Base-by-base conservation (phyloP, 2,797 vertebrate genomes). In the Sebastes ruberrimus region DNA sequence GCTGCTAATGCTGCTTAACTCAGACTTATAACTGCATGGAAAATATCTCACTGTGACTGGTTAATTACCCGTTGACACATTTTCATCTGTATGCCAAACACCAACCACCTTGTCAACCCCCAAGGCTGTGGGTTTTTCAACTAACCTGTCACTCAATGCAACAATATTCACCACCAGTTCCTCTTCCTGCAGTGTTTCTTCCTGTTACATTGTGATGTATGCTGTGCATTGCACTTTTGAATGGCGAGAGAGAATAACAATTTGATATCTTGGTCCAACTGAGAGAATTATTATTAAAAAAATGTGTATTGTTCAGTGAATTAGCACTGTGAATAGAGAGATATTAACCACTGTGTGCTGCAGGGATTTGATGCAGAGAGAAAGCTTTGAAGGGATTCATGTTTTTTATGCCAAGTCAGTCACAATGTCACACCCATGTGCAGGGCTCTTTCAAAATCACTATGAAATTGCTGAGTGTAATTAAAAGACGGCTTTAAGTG, bases 1-100 rank as follows among this genome's bases (percentile, higher is more conserved):
- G 97, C 96, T 97, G 97, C 96, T 89, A 83, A 91, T 87, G 85
- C 88, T 87, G 97, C 96, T 97, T 96, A 90, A 88, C 87, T 83
- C 86, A 18, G 70, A 90, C 56, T 74, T 86, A 80, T 69, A 86
- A 91, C 82, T 93, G 94, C 95, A 95, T 94, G 94, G 66, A 86
- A 77, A 83, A 87, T 85, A 79, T 78, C 77, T 89, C 85, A 89
- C 86, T 83, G 82, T 83, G 79, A 83, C 76, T 82, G 78, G 78
- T 89, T 80, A 87, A 84, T 88, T 84, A 92, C 75, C 71, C 86
- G 76, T 75, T 88, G 75, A 89, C 84, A 85, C 87, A 83, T 93
- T 89, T 70, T 73, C 88, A 91, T 92, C 76, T 86, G 80, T 89
- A 79, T 86, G 88, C 81, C 74, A 82, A 74, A 87, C 88, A 82